A percentile compares a stretch with the other conserved stretches of the same genome.
Conservation (phyloP, 1,140 invertebrate genomes). For the Atopsyche davidsoni region DNA sequence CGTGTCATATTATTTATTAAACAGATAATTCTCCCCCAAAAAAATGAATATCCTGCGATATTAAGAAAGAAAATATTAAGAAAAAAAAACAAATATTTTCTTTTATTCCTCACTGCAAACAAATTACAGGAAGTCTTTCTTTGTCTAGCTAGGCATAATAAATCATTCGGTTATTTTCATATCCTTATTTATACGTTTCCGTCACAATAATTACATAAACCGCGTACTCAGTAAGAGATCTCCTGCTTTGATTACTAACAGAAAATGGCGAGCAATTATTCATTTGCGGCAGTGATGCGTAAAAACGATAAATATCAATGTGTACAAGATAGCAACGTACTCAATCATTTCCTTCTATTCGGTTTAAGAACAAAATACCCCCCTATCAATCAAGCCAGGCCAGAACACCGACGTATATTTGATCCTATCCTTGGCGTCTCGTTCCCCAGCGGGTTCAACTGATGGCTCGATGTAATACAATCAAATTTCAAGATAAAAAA, state of each 20-base stretch:
- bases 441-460: background rate
- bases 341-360: constrained; percentile 9
- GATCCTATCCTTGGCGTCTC: constrained; percentile 22
- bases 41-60: too few relatives aligned
- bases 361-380: constrained; percentile 17
- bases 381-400: constrained; percentile 23
- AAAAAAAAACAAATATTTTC: too few relatives aligned
- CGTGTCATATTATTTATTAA: too few relatives aligned
- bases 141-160: too few relatives aligned
- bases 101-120: too few relatives aligned
- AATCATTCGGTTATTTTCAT: too few relatives aligned
- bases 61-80: too few relatives aligned
- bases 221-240: background rate
- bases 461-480: background rate
- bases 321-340: constrained; percentile 5
- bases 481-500: background rate
- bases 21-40: too few relatives aligned
- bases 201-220: constrained; percentile 2
- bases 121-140: too few relatives aligned
- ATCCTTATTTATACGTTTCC: background rate
- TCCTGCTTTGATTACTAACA: background rate
- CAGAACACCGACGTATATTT: constrained; percentile 7
- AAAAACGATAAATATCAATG: constrained; percentile 21
- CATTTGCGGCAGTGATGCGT: constrained; percentile 17
- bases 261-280: constrained; percentile 19